phyloP scores from a whole-genome alignment of 2,113 vertebrate genomes.

The Tautogolabrus adspersus region DNA sequence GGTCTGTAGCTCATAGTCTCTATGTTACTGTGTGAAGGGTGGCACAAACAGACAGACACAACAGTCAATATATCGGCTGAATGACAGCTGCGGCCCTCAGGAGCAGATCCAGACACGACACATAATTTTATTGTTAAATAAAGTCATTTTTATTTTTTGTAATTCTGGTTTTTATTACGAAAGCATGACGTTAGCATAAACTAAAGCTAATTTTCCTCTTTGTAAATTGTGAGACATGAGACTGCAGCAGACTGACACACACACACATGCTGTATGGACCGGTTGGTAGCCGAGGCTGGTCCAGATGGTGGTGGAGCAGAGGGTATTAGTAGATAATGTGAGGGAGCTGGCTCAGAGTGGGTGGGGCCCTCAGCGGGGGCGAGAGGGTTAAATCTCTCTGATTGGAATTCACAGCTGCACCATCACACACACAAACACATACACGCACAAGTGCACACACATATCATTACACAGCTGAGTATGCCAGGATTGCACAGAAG shows the following conservation, averaged over 20 bases:
- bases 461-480: slow-evolving; percentile 72
- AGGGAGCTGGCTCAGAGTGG: slow-evolving; percentile 19
- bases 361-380: slow-evolving; percentile 37
- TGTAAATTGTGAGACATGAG: not conserved
- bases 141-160: not conserved
- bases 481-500: slow-evolving; percentile 59
- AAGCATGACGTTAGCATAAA: not conserved
- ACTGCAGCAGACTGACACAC: slow-evolving; percentile 13
- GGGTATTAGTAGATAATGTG: slow-evolving; percentile 66
- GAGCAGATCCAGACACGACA: not conserved
- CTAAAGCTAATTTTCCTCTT: slow-evolving; percentile 25
- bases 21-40: not conserved
- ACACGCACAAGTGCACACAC: slow-evolving; percentile 33
- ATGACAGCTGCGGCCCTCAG: not conserved
- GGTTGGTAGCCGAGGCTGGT: slow-evolving; percentile 41
- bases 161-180: not conserved
- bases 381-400: slow-evolving; percentile 75
- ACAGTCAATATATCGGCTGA: not conserved
- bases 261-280: not conserved
- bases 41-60: not conserved
- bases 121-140: not conserved
- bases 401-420: slow-evolving; percentile 82
- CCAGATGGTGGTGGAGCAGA: slow-evolving; percentile 65
- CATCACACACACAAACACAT: slow-evolving; percentile 15
- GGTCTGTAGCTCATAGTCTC: not conserved